Evolutionary conservation across 2,113 vertebrate species (phyloP).

Genomic region (Petroica traversi): DNA sequence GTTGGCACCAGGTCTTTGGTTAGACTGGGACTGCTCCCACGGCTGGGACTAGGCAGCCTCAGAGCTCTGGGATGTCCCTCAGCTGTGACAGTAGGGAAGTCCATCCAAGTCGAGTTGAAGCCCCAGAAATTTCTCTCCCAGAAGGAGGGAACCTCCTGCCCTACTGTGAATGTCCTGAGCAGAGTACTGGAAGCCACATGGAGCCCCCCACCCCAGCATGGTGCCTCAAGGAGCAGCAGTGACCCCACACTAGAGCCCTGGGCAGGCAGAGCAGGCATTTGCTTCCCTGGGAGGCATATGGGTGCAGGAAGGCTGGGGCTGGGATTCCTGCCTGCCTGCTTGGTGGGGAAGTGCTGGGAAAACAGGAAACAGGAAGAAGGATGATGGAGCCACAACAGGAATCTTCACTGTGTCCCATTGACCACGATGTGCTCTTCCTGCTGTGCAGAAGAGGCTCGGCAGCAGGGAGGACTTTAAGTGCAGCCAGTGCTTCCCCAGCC

Average conservation of each 20-base stretch:
- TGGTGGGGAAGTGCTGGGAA: not conserved
- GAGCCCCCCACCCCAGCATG: accelerated
- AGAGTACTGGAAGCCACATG: not conserved
- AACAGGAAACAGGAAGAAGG: not conserved
- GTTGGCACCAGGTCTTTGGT: not conserved
- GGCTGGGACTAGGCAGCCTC: not conserved
- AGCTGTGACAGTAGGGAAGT: not conserved
- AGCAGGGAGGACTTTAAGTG: not conserved
- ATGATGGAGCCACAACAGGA: not conserved
- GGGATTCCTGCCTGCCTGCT: not conserved
- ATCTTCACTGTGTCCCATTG: accelerated
- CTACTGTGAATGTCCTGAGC: not conserved
- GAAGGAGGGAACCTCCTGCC: not conserved
- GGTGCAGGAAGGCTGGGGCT: not conserved
- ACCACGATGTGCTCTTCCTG: accelerated
- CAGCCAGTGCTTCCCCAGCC: not conserved
- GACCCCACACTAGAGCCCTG: not conserved
- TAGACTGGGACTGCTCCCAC: not conserved
- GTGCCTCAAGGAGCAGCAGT: not conserved
- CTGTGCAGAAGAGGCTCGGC: accelerated
- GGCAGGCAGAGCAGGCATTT: not conserved
- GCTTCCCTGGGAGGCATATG: accelerated
- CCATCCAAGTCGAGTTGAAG: accelerated
- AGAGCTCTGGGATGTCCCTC: not conserved
- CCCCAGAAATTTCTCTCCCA: not conserved